Evolutionary conservation across 2,888 invertebrate genomes (phyloP), one percentile per base, ranked within the genome.

Genomic region (Electrophaes corylata): DNA sequence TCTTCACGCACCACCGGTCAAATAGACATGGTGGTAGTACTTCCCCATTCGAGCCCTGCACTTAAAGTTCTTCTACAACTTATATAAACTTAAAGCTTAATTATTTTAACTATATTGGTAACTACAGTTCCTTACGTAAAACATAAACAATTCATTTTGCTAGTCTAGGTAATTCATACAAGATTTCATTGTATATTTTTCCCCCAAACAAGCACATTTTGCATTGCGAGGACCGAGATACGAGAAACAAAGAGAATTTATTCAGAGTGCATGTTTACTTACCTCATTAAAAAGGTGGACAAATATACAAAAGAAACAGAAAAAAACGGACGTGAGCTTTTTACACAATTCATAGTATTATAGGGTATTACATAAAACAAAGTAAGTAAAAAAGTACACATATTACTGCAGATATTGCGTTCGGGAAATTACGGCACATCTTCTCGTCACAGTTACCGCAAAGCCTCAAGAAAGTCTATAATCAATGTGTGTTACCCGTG

Each of bases 221-320:
- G 37, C 37, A 43, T 33, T 44, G 29, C 29, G 11, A 35, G 23
- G 20, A 48, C 23, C 43, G 26, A 48, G 54, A 35, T 37, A 31
- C 50, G 50, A 47, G 18, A 26, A 51, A 57, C 57, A 57, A 57
- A 51, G 51, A 51, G 46, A 57, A 57, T 51, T 51, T 51, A 57
- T 57, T 57, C 57, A 51, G 41, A 57, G 57, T 46, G 46, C 57
- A 57, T 57, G 57, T 51, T 57, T 51, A 57, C 57, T 51, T 57
- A 57, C 57, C 57, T 57, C 57, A 57, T 57, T 57, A 51, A 57
- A 57, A 57, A 51, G 41, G 37, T 46, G 57, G 12, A 26, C 51
- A 49, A 55, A 49, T 49, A 44, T 39, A 51, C 39, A 57, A 50
- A 51, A 41, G 40, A 35, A 35, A 40, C 40, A 53, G 40, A 40